phyloP scores from a whole-genome alignment of 1,140 invertebrate genomes.

The Sycophaga agraensis region DNA sequence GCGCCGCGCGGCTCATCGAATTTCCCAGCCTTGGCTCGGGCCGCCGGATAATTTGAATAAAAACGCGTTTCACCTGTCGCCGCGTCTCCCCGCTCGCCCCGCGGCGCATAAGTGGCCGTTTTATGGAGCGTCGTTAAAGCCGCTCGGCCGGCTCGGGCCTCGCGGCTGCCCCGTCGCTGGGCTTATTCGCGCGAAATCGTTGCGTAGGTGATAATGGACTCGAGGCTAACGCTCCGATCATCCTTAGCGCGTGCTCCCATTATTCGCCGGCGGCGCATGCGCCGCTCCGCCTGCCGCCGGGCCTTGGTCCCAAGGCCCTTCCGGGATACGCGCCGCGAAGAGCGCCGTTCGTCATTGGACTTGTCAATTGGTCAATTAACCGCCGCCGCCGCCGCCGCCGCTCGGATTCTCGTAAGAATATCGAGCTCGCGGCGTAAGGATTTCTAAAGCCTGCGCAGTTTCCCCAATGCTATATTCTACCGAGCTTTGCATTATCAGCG shows the following conservation, averaged over 20 bases:
- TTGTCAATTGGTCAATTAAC: conserved; percentile 18
- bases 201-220: conserved; percentile 4
- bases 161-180: too few relatives aligned
- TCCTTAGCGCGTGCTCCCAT: conserved; percentile 12
- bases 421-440: background rate
- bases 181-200: background rate
- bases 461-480: too few relatives aligned
- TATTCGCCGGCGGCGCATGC: background rate
- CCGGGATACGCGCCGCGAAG: conserved; percentile 3
- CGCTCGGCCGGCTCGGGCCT: too few relatives aligned
- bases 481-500: too few relatives aligned
- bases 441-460: background rate
- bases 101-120: too few relatives aligned
- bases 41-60: background rate
- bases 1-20: conserved; percentile 10
- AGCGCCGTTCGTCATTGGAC: conserved; percentile 14
- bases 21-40: conserved; percentile 12
- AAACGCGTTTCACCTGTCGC: too few relatives aligned
- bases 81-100: too few relatives aligned
- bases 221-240: conserved; percentile 22
- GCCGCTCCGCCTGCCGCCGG: background rate
- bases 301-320: conserved; percentile 26
- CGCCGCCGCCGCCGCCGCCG: too few relatives aligned
- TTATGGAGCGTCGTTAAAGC: too few relatives aligned
- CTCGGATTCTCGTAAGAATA: background rate